Conservation (phyloP, 2,888 invertebrate species). For the Patella depressa region DNA sequence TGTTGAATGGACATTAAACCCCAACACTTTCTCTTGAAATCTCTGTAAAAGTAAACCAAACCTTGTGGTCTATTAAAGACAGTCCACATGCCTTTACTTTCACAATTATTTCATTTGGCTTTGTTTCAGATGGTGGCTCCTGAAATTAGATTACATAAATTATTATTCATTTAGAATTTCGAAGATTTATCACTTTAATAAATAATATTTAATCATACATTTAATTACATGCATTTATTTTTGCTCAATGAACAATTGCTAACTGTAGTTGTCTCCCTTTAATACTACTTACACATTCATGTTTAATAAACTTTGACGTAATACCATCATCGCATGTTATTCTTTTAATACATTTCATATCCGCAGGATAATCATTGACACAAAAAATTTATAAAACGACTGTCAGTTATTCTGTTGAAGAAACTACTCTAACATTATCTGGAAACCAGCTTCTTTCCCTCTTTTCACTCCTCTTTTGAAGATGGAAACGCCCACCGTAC, state of each 20-base stretch:
- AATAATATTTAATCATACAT: too few relatives aligned
- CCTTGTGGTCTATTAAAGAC: conserved; percentile 59
- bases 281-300: conserved; percentile 31
- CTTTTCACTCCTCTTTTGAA: neutral
- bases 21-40: too few relatives aligned
- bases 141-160: conserved; percentile 30
- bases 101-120: conserved; percentile 67
- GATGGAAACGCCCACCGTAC: conserved; percentile 23
- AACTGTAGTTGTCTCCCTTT: neutral
- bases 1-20: too few relatives aligned
- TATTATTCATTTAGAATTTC: too few relatives aligned
- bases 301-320: conserved; percentile 30
- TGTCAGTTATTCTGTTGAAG: neutral
- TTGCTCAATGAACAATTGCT: neutral
- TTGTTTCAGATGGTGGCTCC: conserved; percentile 56
- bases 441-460: too few relatives aligned
- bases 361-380: neutral
- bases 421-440: neutral
- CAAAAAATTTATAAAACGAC: neutral
- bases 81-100: conserved; percentile 72
- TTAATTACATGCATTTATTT: too few relatives aligned
- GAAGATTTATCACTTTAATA: too few relatives aligned
- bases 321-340: conserved; percentile 15
- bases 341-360: conserved; percentile 20
- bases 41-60: conserved; percentile 26